Conservation (phyloP, 2,113 vertebrate genomes). For the Cheirogaleus medius region DNA sequence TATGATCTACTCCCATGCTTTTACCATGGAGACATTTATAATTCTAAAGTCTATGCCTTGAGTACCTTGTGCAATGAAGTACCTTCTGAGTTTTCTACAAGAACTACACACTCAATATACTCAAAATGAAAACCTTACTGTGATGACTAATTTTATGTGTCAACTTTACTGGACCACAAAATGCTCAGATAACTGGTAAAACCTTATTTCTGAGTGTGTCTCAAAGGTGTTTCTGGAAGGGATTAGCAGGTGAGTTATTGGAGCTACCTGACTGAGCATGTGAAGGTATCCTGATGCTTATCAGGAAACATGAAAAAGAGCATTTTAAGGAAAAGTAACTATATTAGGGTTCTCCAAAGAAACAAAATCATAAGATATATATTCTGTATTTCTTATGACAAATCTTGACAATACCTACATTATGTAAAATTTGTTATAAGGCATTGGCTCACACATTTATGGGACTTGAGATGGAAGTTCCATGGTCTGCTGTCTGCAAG, state of each 20-base stretch:
- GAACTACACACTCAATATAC: not conserved
- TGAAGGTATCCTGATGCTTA: not conserved
- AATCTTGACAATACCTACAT: no score
- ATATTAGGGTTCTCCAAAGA: no score
- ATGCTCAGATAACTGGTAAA: not conserved
- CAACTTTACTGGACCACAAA: not conserved
- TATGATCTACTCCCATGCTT: not conserved
- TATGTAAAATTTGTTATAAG: not conserved
- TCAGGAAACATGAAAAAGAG: no score
- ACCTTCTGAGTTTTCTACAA: not conserved
- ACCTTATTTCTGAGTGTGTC: no score
- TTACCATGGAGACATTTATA: not conserved
- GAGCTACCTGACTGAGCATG: not conserved
- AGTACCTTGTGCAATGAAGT: not conserved
- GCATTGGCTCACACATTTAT: not conserved
- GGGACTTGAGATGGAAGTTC: not conserved
- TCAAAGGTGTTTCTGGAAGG: not conserved
- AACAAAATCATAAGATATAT: no score
- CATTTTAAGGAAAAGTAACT: no score
- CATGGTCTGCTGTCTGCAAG: not conserved
- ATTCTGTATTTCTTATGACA: no score
- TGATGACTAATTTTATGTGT: not conserved
- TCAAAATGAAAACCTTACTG: not conserved
- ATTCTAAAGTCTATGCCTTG: not conserved
- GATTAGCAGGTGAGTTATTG: not conserved